Evolutionary conservation across 2,888 invertebrate species (phyloP), one percentile per base, ranked within the genome.

Genomic region (Megalurothrips usitatus): DNA sequence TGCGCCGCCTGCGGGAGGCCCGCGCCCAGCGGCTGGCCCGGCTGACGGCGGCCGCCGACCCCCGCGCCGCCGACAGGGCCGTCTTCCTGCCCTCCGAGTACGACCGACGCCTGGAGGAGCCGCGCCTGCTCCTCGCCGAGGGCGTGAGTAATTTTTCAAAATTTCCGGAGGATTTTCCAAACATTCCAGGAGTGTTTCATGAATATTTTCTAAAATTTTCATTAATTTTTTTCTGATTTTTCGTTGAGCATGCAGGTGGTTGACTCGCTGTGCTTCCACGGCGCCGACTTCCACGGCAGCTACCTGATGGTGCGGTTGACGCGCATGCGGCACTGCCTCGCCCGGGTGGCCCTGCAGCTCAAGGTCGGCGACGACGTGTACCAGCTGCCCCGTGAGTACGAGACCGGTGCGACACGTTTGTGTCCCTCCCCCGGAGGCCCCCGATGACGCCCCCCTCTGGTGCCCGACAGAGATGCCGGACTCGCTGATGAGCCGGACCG

Each of bases 301-400:
- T 87, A 88, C 0, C 34, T 93, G 0, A 86, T 90, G 11, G 83
- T 92, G 19, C 88, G 88, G 81, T 87, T 93, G 79, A 89, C 89
- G 12, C 89, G 91, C 82, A 86, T 89, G 79, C 86, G 87, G 48
- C 88, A 89, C 81, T 86, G 90, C 34, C 84, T 89, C n/a, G 87
- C 88, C 0, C 92, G 93, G 87, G 86, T 91, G 0, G 89, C 89
- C 83, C 85, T 94, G 0, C 87, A 89, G 81, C 85, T 93, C 23
- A 82, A 85, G 34, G 83, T 89, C 14, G 83, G 85, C 9, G 86
- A 89, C 83, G 89, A 89, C 48, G 84, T 86, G 23, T 89, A 88
- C 81, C 87, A 88, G 79, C 86, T 89, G 81, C 90, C 90, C 49
- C 86, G 88, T 88, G 85, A 80, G 81, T 80, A 58, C 2, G 34